Conservation (phyloP, 1,140 invertebrate genomes). For the Venturia canescens region DNA sequence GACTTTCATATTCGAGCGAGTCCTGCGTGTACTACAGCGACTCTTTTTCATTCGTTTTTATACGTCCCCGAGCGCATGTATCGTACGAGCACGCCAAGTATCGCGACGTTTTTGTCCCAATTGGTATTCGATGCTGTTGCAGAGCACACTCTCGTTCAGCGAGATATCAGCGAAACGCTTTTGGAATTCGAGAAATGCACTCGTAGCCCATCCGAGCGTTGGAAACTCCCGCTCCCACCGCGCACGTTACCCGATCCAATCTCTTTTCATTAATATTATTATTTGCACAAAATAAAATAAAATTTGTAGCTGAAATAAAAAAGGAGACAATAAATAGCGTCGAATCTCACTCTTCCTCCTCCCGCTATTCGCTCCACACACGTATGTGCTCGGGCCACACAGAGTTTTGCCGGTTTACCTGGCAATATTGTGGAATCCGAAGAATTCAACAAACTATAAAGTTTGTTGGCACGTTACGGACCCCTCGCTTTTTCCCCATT, state of each 20-base stretch:
- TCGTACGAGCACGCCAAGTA: neutral
- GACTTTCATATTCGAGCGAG: neutral
- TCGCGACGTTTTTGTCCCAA: neutral
- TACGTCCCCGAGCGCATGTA: neutral
- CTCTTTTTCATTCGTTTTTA: neutral
- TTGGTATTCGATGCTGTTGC: conserved; percentile 24
- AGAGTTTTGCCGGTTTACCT: conserved; percentile 11
- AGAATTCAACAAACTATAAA: conserved; percentile 63
- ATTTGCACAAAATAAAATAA: conserved; percentile 6
- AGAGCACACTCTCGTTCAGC: too few relatives aligned
- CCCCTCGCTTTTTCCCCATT: conserved; percentile 5
- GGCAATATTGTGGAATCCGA: conserved; percentile 28
- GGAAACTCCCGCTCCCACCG: neutral
- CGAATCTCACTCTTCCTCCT: neutral
- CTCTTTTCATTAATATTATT: conserved; percentile 8
- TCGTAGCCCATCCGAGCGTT: neutral
- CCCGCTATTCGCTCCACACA: neutral
- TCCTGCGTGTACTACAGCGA: neutral
- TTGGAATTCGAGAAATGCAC: conserved; percentile 29
- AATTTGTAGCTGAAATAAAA: neutral
- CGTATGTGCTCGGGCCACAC: neutral
- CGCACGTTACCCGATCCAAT: neutral
- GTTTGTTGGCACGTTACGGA: conserved; percentile 38
- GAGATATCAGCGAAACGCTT: conserved; percentile 1
- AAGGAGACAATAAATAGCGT: neutral